phyloP scores from a whole-genome alignment of 1,140 invertebrate genomes.

The Caenorhabditis inopinata region DNA sequence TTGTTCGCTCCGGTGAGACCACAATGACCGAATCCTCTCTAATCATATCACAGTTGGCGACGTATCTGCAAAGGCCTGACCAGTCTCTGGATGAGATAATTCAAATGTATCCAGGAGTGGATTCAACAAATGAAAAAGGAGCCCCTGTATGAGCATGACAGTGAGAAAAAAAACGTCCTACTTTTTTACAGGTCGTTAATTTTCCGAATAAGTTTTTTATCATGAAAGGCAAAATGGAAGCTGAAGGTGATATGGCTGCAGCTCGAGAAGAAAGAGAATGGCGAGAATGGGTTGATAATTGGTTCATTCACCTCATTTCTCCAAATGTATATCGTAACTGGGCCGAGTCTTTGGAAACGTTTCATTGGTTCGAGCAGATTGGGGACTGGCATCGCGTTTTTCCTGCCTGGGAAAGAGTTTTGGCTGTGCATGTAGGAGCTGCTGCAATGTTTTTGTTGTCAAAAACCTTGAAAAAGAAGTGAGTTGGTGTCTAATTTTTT shows the following conservation, averaged over 20 bases:
- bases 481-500: not conserved
- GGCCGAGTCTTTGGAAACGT: constrained; percentile 82
- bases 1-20: constrained; percentile 68
- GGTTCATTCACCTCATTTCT: constrained; percentile 78
- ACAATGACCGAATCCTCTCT: constrained; percentile 89
- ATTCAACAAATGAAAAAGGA: constrained; percentile 67
- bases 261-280: constrained; percentile 85
- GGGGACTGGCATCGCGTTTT: constrained; percentile 90
- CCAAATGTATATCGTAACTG: constrained; percentile 91
- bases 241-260: constrained; percentile 53
- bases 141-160: not conserved
- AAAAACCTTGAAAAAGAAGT: constrained; percentile 83
- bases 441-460: constrained; percentile 88
- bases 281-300: constrained; percentile 87
- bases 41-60: constrained; percentile 84
- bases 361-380: constrained; percentile 84
- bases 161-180: constrained; percentile 68
- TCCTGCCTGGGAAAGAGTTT: constrained; percentile 77
- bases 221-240: constrained; percentile 74
- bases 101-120: constrained; percentile 79
- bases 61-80: constrained; percentile 75
- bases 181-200: constrained; percentile 66
- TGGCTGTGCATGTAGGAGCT: constrained; percentile 91
- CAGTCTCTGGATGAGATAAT: constrained; percentile 75
- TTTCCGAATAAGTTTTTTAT: constrained; percentile 92